Percentiles rank a stretch among this genome's conserved stretches.
Evolutionary conservation across 2,797 vertebrate species (phyloP).

Genomic region (Tiaroga cobitis): DNA sequence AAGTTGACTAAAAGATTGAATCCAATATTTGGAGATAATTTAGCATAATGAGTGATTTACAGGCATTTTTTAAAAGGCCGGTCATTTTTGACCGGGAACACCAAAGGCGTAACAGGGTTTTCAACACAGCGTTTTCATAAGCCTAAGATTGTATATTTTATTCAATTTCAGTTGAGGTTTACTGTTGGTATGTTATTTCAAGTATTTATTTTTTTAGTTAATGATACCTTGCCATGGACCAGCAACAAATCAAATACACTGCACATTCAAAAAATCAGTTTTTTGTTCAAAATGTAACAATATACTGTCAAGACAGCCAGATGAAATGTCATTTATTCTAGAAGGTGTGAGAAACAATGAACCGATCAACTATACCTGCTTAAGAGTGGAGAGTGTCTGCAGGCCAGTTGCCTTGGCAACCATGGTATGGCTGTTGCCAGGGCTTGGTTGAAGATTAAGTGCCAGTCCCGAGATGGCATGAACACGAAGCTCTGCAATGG

Average conservation of each 20-base stretch:
- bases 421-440: slow-evolving; percentile 95
- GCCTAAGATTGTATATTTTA: neutral
- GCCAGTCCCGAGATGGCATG: slow-evolving; percentile 90
- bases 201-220: neutral
- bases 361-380: slow-evolving; percentile 84
- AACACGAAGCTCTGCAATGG: slow-evolving; percentile 89
- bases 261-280: neutral
- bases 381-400: slow-evolving; percentile 87
- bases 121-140: neutral
- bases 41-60: neutral
- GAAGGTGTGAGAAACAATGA: slow-evolving; percentile 13
- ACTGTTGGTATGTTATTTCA: neutral
- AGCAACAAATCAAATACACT: neutral
- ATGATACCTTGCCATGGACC: neutral
- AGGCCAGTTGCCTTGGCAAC: slow-evolving; percentile 89
- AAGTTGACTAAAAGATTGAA: neutral
- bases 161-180: neutral
- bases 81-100: neutral
- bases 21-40: neutral
- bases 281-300: neutral
- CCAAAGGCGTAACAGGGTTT: neutral
- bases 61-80: neutral
- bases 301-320: neutral
- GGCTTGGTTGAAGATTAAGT: slow-evolving; percentile 90
- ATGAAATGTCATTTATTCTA: neutral